These are phyloP conservation scores for Neoniphon sammara DNA, from an alignment of 2,797 vertebrate species.

Conservation along the genomic window DNA sequence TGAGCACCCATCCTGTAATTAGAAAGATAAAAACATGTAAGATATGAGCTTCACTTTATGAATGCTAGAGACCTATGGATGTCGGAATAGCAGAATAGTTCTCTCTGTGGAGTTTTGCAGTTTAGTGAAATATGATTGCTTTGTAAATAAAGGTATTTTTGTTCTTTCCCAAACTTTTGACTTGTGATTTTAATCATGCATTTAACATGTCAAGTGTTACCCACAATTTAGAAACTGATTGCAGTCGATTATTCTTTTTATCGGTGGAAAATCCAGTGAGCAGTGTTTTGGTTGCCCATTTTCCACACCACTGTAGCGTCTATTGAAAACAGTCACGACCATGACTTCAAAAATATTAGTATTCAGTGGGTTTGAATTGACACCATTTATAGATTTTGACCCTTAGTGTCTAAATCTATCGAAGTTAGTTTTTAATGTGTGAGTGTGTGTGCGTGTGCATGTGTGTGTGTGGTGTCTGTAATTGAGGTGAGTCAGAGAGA, in stretches of 20 bases:
- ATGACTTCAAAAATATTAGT: not conserved
- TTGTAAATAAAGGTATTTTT: conserved; percentile 65
- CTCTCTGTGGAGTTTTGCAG: conserved; percentile 18
- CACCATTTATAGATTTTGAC: conserved; percentile 24
- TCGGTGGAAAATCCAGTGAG: not conserved
- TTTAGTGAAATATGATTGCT: conserved; percentile 30
- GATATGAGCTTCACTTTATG: too few relatives aligned
- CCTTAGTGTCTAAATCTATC: not conserved
- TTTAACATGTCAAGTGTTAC: conserved; percentile 8
- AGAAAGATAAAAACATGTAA: not conserved
- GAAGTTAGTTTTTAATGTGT: conserved; percentile 41
- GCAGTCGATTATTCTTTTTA: not conserved
- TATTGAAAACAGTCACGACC: not conserved
- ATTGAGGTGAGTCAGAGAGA: conserved; percentile 68
- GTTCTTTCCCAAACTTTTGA: conserved; percentile 2
- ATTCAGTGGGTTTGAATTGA: not conserved
- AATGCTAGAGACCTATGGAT: not conserved
- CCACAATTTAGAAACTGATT: conserved; percentile 6
- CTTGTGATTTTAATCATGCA: conserved; percentile 4
- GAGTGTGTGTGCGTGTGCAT: conserved; percentile 1
- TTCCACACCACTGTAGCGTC: too few relatives aligned
- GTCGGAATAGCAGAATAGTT: conserved; percentile 5
- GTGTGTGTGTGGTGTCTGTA: conserved; percentile 44
- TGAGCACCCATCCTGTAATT: not conserved
- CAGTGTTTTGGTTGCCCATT: too few relatives aligned